Percentiles rank a stretch among this genome's conserved stretches.
Conservation (phyloP, 92 coral and sea anemone species). For the Diadumene lineata region DNA sequence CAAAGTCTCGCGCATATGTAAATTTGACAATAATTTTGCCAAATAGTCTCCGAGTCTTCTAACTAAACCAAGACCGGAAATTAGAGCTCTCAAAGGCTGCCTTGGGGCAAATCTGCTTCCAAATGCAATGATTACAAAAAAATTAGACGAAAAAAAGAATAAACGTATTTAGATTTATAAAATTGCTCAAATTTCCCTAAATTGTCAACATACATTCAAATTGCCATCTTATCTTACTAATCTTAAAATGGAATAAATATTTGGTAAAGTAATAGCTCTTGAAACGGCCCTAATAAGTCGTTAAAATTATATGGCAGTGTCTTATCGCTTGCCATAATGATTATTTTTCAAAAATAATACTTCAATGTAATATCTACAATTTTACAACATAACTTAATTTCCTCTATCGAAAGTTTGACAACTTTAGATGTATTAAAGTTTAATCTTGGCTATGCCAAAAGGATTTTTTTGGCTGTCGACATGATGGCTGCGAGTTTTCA, state of each 20-base stretch:
- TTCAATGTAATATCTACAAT: neutral
- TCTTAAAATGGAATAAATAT: neutral
- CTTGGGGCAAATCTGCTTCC: conserved; percentile 6
- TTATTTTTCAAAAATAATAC: conserved; percentile 1
- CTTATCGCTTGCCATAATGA: neutral
- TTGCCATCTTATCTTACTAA: too few relatives aligned
- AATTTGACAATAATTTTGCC: conserved; percentile 33
- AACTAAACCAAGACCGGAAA: conserved; percentile 18
- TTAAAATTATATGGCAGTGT: conserved; percentile 4
- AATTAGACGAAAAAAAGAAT: neutral
- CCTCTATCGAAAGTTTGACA: conserved; percentile 15
- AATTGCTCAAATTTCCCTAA: neutral
- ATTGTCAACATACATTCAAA: neutral
- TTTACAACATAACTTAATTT: conserved; percentile 21
- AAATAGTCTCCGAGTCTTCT: neutral
- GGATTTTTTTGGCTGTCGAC: neutral
- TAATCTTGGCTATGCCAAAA: conserved; percentile 25
- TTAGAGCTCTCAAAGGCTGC: conserved; percentile 2
- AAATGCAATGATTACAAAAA: neutral
- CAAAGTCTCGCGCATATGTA: conserved; percentile 64
- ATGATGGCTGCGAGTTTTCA: conserved; percentile 5
- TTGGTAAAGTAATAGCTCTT: neutral
- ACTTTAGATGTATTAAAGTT: conserved; percentile 20
- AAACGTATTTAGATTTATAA: neutral
- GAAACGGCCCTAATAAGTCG: conserved; percentile 20